A percentile compares a stretch with the other conserved stretches of the same genome.
Evolutionary conservation across 2,888 invertebrate species (phyloP).

Genomic region (Blastobasis adustella): DNA sequence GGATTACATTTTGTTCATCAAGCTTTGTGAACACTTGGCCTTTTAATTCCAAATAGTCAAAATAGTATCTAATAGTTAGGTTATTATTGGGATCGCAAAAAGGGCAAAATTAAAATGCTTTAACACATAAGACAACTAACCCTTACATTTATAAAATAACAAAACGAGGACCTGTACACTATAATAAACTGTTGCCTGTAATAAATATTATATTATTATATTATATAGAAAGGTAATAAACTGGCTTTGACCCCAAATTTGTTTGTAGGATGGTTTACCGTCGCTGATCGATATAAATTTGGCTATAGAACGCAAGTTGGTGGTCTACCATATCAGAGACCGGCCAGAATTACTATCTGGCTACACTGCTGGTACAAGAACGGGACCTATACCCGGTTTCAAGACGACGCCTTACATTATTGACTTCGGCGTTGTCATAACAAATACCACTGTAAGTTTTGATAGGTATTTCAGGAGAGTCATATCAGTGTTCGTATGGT

Average conservation of each 20-base stretch:
- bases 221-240: no score
- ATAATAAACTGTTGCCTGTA: neutral
- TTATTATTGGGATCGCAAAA: no score
- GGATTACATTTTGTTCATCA: no score
- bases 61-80: no score
- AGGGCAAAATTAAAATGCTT: no score
- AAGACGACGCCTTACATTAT: conserved; percentile 65
- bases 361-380: conserved; percentile 38
- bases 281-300: conserved; percentile 76
- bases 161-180: neutral
- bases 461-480: neutral
- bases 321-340: conserved; percentile 54
- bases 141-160: no score
- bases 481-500: neutral
- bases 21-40: no score
- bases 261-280: conserved; percentile 60
- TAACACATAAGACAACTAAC: no score
- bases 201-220: conserved; percentile 1
- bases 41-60: no score
- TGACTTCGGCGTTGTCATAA: conserved; percentile 73
- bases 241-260: neutral
- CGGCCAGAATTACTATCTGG: conserved; percentile 46
- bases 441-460: conserved; percentile 52
- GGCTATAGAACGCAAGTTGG: conserved; percentile 73
- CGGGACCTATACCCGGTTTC: conserved; percentile 64